Base-by-base conservation (phyloP, 92 coral and sea anemone species). In the Phymanthus crucifer region DNA sequence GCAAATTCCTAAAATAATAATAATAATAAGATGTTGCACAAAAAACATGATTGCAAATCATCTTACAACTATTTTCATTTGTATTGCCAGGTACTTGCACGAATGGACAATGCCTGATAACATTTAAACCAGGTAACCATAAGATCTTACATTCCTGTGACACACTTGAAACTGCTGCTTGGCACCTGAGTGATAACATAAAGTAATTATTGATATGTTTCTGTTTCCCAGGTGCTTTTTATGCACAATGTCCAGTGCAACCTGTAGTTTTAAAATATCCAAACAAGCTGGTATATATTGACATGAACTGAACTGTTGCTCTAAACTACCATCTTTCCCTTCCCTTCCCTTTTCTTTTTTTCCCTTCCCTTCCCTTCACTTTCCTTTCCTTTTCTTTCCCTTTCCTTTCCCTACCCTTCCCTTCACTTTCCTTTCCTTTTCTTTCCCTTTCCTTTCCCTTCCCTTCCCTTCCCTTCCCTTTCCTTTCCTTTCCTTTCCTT, bases 101-200 rank as follows among this genome's bases (percentile, higher is more conserved):
- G 34, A 91, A 91, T 74, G 70, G 96, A 40, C 81, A 89, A 56
- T 89, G 96, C 43, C 88, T 91, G 66, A 91, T 91, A 84, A 91
- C 96, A 18, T 91, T 91, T 66, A 91, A 91, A 71, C 91, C 93
- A 76, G 96, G 96, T 89, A 45, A 58, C 87, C 81, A 48, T 61
- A 26, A 24, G 0, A 61, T 61, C 68, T 54, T 54, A 29, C 11
- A 24, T 3, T 54, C 31, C 27, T 54, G 1, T 43, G 48, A 5
- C 13, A 43, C 14, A 4, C n/a, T n/a, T n/a, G n/a, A n/a, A n/a
- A n/a, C n/a, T n/a, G n/a, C n/a, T n/a, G n/a, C n/a, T n/a, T n/a
- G n/a, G n/a, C n/a, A 31, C 6, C 16, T 48, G 8, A 38, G 1
- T 43, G 14, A n/a, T 29, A 35, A 21, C 17, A 40, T 5, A 10